Evolutionary conservation across 2,888 invertebrate species (phyloP), one percentile per base, ranked within the genome.

Genomic region (Ichneumoninae sp.): DNA sequence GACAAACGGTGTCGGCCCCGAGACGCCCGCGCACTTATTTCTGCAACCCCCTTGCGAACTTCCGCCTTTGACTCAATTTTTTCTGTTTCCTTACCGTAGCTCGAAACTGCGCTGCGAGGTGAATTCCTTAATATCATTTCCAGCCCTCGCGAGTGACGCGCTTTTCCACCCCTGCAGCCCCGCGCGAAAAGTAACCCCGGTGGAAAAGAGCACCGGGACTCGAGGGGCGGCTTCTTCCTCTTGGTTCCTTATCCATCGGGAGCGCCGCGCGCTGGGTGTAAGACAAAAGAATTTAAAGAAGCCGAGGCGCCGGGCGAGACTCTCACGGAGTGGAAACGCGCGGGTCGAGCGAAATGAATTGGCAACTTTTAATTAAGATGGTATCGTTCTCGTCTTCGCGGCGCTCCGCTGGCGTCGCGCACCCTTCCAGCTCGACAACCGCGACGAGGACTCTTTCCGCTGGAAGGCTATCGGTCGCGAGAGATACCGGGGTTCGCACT

Each of bases 291-390:
- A 85, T 82, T 83, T 76, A 71, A 78, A 86, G 70, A 82, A 78
- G 79, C 74, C 66, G 65, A 22, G n/a, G 47, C 47, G 65, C 66
- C 26, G 68, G 30, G 70, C 83, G 83, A 71, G 85, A 75, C 85
- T 88, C 89, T 89, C 89, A 87, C 86, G 87, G 89, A 89, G 88
- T 89, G 90, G 89, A 90, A 90, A 91, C 87, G 88, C 69, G 60
- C 73, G 57, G 63, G 44, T 71, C 87, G 89, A 86, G 88, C 90
- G 89, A 93, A 93, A 93, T 93, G 93, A 93, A 93, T 93, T 92
- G 93, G 93, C 92, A 93, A 93, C 91, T 93, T 93, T 94, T 94
- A 94, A 94, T 94, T 93, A 93, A 93, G 93, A 93, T 93, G 91
- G 88, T 93, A 93, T 93, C 93, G 90, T 91, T 87, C 66, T 74